These are phyloP conservation scores for Tachina fera DNA, from an alignment of 2,888 invertebrate species.

Conservation along the genomic window DNA sequence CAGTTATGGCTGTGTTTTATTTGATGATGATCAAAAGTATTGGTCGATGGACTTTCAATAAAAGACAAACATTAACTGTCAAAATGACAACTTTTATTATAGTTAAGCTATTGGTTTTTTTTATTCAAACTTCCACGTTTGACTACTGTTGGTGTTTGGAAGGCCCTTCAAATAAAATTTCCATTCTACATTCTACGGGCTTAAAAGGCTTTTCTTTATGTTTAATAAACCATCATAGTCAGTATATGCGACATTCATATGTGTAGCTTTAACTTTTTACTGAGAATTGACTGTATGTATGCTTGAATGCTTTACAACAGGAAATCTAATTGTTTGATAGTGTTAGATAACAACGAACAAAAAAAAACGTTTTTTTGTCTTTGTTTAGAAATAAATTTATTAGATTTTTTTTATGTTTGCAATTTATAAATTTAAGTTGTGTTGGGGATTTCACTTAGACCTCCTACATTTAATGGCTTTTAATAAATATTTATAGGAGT, in stretches of 20 bases:
- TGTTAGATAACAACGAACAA: conserved; percentile 56
- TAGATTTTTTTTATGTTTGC: conserved; percentile 19
- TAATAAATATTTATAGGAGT: conserved; percentile 35
- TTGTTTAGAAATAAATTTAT: conserved; percentile 25
- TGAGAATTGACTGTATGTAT: conserved; percentile 28
- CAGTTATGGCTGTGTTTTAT: conserved; percentile 10
- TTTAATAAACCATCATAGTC: conserved; percentile 53
- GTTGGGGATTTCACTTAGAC: conserved; percentile 32
- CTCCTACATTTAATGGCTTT: conserved; percentile 56
- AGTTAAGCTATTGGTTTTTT: conserved; percentile 38
- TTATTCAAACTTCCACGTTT: neutral
- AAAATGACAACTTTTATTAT: conserved; percentile 61
- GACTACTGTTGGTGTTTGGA: conserved; percentile 19
- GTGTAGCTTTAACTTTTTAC: conserved; percentile 2
- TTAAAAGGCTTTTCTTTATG: conserved; percentile 7
- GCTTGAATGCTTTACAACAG: conserved; percentile 65
- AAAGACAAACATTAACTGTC: conserved; percentile 42
- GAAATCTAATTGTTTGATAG: conserved; percentile 64
- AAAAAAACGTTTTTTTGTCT: neutral
- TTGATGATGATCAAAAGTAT: conserved; percentile 43
- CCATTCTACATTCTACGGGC: neutral
- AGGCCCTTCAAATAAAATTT: neutral
- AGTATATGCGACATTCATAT: conserved; percentile 27
- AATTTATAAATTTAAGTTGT: conserved; percentile 22
- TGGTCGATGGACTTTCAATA: conserved; percentile 42